These are phyloP conservation scores for Pherbina coryleti DNA, from an alignment of 2,888 invertebrate genomes.

Conservation along the genomic window DNA sequence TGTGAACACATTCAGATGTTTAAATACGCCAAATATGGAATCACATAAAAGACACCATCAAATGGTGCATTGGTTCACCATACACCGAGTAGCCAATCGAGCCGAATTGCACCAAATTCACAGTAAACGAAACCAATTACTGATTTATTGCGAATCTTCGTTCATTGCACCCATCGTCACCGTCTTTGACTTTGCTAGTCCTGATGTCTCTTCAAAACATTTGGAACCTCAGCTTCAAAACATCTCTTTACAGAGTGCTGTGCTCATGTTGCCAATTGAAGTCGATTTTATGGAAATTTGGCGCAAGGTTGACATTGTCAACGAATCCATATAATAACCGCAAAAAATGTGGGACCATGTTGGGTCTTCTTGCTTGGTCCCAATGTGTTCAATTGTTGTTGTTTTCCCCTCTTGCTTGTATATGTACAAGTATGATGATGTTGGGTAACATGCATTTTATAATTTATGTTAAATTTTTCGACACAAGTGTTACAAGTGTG, in stretches of 20 bases:
- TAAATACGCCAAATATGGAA: neutral
- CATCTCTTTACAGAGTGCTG: neutral
- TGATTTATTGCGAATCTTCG: slow-evolving; percentile 24
- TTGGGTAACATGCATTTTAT: neutral
- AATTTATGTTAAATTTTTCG: slow-evolving; percentile 1
- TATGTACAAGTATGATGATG: neutral
- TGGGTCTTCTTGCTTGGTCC: slow-evolving; percentile 18
- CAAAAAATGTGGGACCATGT: slow-evolving; percentile 27
- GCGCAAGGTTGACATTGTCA: slow-evolving; percentile 49
- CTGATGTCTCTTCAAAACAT: neutral
- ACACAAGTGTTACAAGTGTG: neutral
- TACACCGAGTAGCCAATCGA: neutral
- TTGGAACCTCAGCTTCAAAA: neutral
- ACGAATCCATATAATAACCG: slow-evolving; percentile 33
- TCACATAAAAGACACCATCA: slow-evolving; percentile 19
- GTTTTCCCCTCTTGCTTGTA: neutral
- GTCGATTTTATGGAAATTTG: slow-evolving; percentile 44
- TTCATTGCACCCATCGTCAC: neutral
- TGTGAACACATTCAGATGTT: neutral
- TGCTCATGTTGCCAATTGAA: slow-evolving; percentile 26
- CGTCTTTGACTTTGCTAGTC: neutral
- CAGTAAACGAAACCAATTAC: slow-evolving; percentile 18
- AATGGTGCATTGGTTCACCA: neutral
- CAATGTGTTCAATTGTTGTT: slow-evolving; percentile 44
- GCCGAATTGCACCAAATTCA: slow-evolving; percentile 16